Evolutionary conservation across 2,888 invertebrate genomes (phyloP).

Genomic region (Crepidodera aurea): DNA sequence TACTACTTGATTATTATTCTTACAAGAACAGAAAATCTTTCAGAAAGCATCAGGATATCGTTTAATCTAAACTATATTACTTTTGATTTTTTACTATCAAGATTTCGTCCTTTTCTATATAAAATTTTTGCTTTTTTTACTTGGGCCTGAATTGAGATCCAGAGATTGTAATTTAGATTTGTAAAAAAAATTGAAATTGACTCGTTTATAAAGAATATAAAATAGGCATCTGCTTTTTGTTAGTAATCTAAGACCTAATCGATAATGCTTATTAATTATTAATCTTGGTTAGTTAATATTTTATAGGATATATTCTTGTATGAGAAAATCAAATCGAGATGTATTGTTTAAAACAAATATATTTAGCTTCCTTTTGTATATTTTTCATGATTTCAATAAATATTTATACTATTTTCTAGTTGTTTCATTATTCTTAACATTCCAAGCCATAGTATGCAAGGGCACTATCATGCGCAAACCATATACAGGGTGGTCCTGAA

Average conservation of each 20-base stretch:
- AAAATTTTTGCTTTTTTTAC: not conserved
- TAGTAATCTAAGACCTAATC: constrained; percentile 26
- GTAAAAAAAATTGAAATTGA: constrained; percentile 29
- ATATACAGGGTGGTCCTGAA: too few species aligned
- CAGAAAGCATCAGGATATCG: too few species aligned
- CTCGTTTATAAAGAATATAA: constrained; percentile 10
- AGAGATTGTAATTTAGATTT: constrained; percentile 30
- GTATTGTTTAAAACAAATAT: constrained; percentile 23
- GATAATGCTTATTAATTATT: constrained; percentile 31
- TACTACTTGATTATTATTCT: too few species aligned
- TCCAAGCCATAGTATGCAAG: too few species aligned
- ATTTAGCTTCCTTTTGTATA: constrained; percentile 27
- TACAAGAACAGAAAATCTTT: too few species aligned
- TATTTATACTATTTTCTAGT: constrained; percentile 18
- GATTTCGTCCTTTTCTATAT: too few species aligned
- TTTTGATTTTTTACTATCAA: too few species aligned
- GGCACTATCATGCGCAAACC: too few species aligned
- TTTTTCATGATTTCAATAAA: constrained; percentile 31
- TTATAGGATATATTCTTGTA: constrained; percentile 42
- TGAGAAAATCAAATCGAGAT: constrained; percentile 28
- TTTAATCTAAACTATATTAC: too few species aligned
- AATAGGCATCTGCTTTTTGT: constrained; percentile 38
- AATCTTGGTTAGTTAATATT: constrained; percentile 35
- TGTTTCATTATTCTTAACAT: not conserved
- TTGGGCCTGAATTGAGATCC: not conserved